Evolutionary conservation across 2,888 invertebrate species (phyloP).

Genomic region (Eueremaeus valkanovi): DNA sequence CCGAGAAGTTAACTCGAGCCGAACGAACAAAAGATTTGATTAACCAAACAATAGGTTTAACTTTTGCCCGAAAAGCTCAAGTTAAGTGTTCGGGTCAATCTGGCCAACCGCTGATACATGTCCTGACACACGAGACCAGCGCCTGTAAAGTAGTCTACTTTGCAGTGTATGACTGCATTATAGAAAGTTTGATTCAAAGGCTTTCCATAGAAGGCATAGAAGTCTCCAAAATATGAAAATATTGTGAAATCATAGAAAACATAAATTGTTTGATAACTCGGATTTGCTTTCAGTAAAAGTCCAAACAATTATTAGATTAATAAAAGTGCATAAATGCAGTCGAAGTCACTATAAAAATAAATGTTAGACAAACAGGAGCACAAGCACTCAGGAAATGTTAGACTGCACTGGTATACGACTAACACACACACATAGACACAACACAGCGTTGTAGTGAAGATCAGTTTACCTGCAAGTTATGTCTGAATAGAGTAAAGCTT

Average conservation of each 20-base stretch:
- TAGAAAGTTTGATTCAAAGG: constrained; percentile 12
- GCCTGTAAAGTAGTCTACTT: neutral
- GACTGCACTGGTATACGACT: neutral
- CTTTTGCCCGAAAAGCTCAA: constrained; percentile 46
- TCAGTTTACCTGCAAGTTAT: constrained; percentile 31
- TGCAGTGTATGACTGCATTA: neutral
- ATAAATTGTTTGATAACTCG: too few relatives aligned
- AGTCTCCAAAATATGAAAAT: too few relatives aligned
- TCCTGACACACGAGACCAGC: neutral
- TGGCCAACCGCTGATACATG: neutral
- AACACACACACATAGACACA: neutral
- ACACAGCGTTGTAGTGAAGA: constrained; percentile 5
- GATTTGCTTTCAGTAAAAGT: neutral
- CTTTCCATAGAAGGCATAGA: too few relatives aligned
- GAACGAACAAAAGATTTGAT: constrained; percentile 45
- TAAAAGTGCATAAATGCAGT: neutral
- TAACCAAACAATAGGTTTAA: constrained; percentile 15
- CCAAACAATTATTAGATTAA: neutral
- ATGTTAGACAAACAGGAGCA: constrained; percentile 9
- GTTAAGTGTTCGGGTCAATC: constrained; percentile 40
- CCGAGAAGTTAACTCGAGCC: constrained; percentile 46
- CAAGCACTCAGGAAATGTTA: constrained; percentile 1
- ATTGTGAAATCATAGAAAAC: too few relatives aligned
- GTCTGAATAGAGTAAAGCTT: constrained; percentile 24
- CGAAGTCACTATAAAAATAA: neutral